A percentile compares a stretch with the other conserved stretches of the same genome.
Conservation (phyloP, 2,888 invertebrate species). For the Callosobruchus maculatus region DNA sequence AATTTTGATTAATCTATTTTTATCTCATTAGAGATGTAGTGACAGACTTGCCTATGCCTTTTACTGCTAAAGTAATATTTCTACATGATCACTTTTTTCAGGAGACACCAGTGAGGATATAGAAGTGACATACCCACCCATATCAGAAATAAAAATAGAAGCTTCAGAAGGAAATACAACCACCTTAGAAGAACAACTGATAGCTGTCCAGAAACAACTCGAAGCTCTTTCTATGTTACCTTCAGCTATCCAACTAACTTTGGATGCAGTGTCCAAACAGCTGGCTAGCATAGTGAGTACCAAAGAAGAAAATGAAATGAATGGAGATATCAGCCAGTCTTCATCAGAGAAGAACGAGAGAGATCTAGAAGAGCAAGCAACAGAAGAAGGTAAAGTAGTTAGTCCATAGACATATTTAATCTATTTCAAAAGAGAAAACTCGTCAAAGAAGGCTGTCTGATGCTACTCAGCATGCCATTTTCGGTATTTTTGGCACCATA, state of each 20-base stretch:
- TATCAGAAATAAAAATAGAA: constrained; percentile 19
- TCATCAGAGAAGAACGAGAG: constrained; percentile 37
- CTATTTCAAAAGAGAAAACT: too few relatives aligned
- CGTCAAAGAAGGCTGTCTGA: too few relatives aligned
- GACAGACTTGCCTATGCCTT: too few relatives aligned
- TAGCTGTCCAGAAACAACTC: constrained; percentile 70
- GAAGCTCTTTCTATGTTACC: constrained; percentile 69
- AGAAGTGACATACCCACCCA: constrained; percentile 10
- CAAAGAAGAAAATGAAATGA: constrained; percentile 25
- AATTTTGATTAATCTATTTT: too few relatives aligned
- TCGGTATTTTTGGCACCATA: too few relatives aligned
- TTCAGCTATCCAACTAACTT: constrained; percentile 67
- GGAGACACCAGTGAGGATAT: constrained; percentile 7
- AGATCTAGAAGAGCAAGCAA: constrained; percentile 2
- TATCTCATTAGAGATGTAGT: too few relatives aligned
- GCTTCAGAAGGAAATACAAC: constrained; percentile 23
- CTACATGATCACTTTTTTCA: constrained; percentile 4
- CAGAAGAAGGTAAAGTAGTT: constrained; percentile 5
- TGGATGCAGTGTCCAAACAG: constrained; percentile 63
- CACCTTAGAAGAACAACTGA: constrained; percentile 64
- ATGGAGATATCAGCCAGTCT: not conserved
- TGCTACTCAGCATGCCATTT: too few relatives aligned
- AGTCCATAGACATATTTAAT: not conserved
- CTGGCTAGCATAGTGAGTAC: constrained; percentile 57
- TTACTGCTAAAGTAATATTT: not conserved